These are phyloP conservation scores for Clarias macrocephalus DNA, from an alignment of 2,113 vertebrate species.

Conservation along the genomic window DNA sequence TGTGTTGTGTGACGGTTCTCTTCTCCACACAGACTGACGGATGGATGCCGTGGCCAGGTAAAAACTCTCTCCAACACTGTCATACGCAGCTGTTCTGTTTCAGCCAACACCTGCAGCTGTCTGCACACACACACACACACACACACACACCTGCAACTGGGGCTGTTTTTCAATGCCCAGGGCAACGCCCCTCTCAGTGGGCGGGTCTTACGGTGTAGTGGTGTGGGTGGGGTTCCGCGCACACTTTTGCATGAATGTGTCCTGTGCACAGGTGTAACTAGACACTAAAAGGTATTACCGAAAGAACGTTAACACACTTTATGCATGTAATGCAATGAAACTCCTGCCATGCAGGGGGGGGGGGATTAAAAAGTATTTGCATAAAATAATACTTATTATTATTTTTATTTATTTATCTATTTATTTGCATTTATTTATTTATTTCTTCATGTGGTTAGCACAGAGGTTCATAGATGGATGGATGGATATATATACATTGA, in stretches of 20 bases:
- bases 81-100: constrained; percentile 5
- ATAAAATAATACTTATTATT: background rate
- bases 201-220: background rate
- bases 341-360: background rate
- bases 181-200: background rate
- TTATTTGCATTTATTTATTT: too few species aligned
- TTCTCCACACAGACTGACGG: background rate
- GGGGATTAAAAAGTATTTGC: background rate
- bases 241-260: background rate
- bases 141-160: constrained; percentile 6
- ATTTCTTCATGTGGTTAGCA: too few species aligned
- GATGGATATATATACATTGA: too few species aligned
- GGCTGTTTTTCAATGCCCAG: background rate
- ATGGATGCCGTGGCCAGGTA: background rate
- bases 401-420: too few species aligned
- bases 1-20: background rate
- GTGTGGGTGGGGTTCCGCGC: background rate
- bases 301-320: background rate
- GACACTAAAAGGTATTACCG: background rate
- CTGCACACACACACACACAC: constrained; percentile 14
- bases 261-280: background rate
- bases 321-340: background rate
- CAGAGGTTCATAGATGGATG: too few species aligned
- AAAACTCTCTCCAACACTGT: background rate
- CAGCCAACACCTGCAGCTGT: constrained; percentile 30